phyloP scores from a whole-genome alignment of 2,797 vertebrate species.

The Antennarius maculatus region DNA sequence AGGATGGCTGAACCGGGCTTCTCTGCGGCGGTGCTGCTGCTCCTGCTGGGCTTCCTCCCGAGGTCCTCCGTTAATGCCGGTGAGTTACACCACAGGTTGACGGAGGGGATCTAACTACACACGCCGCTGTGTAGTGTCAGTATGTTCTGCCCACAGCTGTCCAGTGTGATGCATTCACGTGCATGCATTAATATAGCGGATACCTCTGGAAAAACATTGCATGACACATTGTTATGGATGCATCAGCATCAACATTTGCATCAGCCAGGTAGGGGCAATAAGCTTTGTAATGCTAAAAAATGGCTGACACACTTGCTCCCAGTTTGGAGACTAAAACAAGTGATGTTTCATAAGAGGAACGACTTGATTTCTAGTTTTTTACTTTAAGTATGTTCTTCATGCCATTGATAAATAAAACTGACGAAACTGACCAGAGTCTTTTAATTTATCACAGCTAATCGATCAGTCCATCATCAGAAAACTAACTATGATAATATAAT shows the following conservation, averaged over 20 bases:
- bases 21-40: slow-evolving; percentile 68
- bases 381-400: too few relatives aligned
- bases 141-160: slow-evolving; percentile 9
- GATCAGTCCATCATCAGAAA: too few relatives aligned
- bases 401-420: too few relatives aligned
- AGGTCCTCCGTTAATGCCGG: slow-evolving; percentile 79
- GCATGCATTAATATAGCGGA: neutral
- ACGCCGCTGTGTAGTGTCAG: neutral
- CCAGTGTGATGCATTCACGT: slow-evolving; percentile 3
- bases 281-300: slow-evolving; percentile 26
- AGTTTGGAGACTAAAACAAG: neutral
- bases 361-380: neutral
- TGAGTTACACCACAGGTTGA: slow-evolving; percentile 74
- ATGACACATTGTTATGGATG: slow-evolving; percentile 23
- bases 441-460: neutral
- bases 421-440: too few relatives aligned
- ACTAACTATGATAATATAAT: neutral
- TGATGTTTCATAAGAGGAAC: neutral
- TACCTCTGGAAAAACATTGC: slow-evolving; percentile 4
- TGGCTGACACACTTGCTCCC: slow-evolving; percentile 24
- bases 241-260: slow-evolving; percentile 14
- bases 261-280: slow-evolving; percentile 7
- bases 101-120: neutral
- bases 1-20: slow-evolving; percentile 79
- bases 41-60: slow-evolving; percentile 76